These are phyloP conservation scores for Thera obeliscata DNA, from an alignment of 2,888 invertebrate genomes.

Conservation along the genomic window DNA sequence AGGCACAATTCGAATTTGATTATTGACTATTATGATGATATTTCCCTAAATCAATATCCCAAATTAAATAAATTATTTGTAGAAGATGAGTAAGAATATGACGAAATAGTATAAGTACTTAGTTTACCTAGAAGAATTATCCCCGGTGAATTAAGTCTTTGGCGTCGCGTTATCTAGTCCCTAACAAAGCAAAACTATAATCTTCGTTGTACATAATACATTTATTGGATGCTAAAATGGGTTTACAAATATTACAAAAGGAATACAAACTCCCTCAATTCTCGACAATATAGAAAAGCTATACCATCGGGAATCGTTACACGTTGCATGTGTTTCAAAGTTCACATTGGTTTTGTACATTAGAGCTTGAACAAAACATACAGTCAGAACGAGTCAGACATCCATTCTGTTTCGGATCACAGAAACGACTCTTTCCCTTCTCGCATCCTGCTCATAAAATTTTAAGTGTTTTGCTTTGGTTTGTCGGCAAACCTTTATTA, in stretches of 20 bases:
- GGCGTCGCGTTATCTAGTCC: too few relatives aligned
- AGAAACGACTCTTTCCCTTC: constrained; percentile 40
- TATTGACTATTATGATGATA: too few relatives aligned
- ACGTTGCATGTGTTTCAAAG: not conserved
- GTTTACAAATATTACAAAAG: not conserved
- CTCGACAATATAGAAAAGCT: too few relatives aligned
- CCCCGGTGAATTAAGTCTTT: too few relatives aligned
- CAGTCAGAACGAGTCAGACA: constrained; percentile 6
- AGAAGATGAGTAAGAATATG: too few relatives aligned
- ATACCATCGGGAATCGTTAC: not conserved
- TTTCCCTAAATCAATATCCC: too few relatives aligned
- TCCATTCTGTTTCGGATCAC: constrained; percentile 32
- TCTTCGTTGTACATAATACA: too few relatives aligned
- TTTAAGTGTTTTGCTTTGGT: constrained; percentile 53
- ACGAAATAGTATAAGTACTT: too few relatives aligned
- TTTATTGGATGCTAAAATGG: not conserved
- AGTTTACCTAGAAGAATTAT: too few relatives aligned
- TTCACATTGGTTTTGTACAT: not conserved
- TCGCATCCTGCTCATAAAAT: constrained; percentile 56
- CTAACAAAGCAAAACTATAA: too few relatives aligned
- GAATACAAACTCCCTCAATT: not conserved
- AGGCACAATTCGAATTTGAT: too few relatives aligned
- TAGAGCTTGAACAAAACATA: not conserved
- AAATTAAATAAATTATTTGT: too few relatives aligned
- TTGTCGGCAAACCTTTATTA: constrained; percentile 44